Base-by-base conservation (phyloP, 2,888 invertebrate species). In the Atethmia centrago region DNA sequence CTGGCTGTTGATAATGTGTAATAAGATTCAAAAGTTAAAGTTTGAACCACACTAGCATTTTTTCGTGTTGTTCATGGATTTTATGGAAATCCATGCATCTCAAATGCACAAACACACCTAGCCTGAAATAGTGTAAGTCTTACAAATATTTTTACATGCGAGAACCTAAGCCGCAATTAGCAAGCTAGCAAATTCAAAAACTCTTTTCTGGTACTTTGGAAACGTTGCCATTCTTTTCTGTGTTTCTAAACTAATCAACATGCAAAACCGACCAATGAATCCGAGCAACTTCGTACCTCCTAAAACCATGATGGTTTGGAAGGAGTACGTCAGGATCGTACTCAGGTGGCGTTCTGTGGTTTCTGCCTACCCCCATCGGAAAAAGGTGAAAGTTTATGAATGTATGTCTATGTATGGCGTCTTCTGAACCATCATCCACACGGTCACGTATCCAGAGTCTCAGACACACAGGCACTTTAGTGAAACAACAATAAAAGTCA, bases 401-500 rank as follows among this genome's bases (percentile, higher is more conserved):
- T 36, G 7, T 5, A 36, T 4, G 36, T 36, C n/a, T n/a, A 36
- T 40, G 40, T 40, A 40, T 9, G 40, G 9, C 42, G 25, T 31
- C 40, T 45, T 59, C 16, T 25, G 14, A 14, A 14, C 21, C 69
- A 49, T 2, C 19, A 28, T 51, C n/a, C 3, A 49, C 28, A 68
- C 45, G 40, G 31, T n/a, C 63, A 61, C 28, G 31, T 49, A 63
- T 64, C 51, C 21, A 19, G 21, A 16, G 25, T 25, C 4, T 16
- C 45, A 62, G 61, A 62, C 65, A 65, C 28, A 59, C 19, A 21
- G 61, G 56, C 55, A 69, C 72, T 69, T 69, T 58, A 66, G 47
- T 21, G 62, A 28, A 59, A n/a, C 45, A 25, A 55, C 71, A 71
- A 70, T 83, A 83, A 83, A 82, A 82, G 77, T 80, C 71, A 56